A percentile compares a stretch with the other conserved stretches of the same genome.
These are phyloP conservation scores for Oreotragus oreotragus DNA, from an alignment of 2,113 vertebrate species.

Conservation along the genomic window DNA sequence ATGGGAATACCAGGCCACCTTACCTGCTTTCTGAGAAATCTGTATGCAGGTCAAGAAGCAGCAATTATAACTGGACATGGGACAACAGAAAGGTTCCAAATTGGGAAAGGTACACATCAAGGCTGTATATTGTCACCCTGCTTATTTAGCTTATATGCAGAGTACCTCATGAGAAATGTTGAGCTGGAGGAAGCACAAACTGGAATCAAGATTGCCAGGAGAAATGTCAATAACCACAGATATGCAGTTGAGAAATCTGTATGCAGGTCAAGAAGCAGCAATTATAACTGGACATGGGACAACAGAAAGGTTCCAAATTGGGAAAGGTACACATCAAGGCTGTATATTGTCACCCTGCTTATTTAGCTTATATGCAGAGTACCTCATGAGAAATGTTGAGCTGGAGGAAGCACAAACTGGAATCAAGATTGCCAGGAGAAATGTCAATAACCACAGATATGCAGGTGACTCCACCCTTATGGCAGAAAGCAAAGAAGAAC, in stretches of 20 bases:
- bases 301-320: neutral
- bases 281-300: neutral
- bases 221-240: neutral
- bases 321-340: neutral
- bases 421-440: neutral
- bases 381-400: accelerated
- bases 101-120: neutral
- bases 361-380: neutral
- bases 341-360: neutral
- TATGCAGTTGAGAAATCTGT: neutral
- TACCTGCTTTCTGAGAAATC: neutral
- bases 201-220: neutral
- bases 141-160: neutral
- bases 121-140: neutral
- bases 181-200: neutral
- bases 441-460: neutral
- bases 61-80: neutral
- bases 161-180: neutral
- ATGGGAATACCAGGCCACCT: neutral
- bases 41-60: neutral
- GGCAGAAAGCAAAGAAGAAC: neutral
- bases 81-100: neutral
- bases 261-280: neutral
- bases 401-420: neutral
- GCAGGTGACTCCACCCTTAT: neutral